Conservation (phyloP, 2,888 invertebrate genomes). For the Octonoba sinensis region DNA sequence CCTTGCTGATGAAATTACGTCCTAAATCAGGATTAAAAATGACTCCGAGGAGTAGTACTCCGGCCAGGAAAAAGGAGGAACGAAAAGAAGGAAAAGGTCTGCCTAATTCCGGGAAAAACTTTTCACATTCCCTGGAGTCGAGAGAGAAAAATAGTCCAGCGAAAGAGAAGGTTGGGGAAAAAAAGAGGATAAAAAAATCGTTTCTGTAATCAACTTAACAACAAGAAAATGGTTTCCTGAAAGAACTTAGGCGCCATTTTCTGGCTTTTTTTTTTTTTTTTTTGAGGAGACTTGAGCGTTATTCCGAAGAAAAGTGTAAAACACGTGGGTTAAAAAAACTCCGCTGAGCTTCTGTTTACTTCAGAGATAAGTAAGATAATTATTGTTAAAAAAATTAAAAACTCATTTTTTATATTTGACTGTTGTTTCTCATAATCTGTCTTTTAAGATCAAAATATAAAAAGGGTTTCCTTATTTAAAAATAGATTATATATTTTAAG, state of each 20-base stretch:
- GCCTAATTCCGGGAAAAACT: conserved; percentile 57
- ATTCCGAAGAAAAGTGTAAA: neutral
- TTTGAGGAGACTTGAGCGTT: neutral
- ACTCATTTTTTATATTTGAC: no score
- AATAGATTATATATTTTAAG: no score
- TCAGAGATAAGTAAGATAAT: no score
- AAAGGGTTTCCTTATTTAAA: no score
- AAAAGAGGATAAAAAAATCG: conserved; percentile 27
- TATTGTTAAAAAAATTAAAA: no score
- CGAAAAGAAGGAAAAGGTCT: conserved; percentile 31
- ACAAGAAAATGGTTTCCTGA: conserved; percentile 50
- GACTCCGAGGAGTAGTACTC: conserved; percentile 49
- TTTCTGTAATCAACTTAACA: conserved; percentile 58
- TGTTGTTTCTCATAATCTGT: no score
- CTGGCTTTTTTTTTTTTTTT: conserved; percentile 15
- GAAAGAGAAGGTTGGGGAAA: conserved; percentile 15
- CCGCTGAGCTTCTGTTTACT: no score
- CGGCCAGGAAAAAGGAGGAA: conserved; percentile 25
- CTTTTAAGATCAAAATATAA: no score
- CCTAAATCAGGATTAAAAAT: conserved; percentile 63
- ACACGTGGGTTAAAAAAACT: neutral
- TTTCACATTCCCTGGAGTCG: conserved; percentile 53
- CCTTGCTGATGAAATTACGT: conserved; percentile 53
- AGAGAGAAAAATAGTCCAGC: conserved; percentile 47
- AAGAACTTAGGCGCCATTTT: conserved; percentile 42